phyloP scores from a whole-genome alignment of 2,888 invertebrate species.

The Eudasyphora cyanicolor region DNA sequence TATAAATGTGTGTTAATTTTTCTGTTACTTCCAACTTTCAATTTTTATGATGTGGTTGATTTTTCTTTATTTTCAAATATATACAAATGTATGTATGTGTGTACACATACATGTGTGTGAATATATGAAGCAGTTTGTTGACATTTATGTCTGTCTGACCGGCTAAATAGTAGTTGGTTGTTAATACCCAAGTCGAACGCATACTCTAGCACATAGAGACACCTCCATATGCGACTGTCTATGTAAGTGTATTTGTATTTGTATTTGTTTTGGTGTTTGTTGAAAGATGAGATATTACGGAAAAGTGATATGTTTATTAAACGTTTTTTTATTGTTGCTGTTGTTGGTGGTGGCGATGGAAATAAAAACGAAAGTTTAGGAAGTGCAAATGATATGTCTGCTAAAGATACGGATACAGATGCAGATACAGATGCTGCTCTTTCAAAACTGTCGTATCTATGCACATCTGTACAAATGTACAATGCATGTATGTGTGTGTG shows the following conservation, averaged over 20 bases:
- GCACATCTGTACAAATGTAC: not conserved
- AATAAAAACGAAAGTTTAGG: slow-evolving; percentile 59
- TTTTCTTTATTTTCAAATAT: too few relatives aligned
- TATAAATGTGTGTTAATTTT: not conserved
- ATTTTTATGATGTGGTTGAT: slow-evolving; percentile 1
- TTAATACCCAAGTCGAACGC: not conserved
- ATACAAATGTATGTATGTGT: too few relatives aligned
- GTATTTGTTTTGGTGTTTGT: not conserved
- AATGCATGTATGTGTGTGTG: not conserved
- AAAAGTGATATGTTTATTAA: slow-evolving; percentile 55
- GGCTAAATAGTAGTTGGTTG: not conserved
- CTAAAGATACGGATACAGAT: not conserved
- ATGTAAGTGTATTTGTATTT: not conserved
- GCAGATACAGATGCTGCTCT: not conserved
- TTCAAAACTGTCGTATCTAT: not conserved
- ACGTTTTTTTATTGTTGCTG: slow-evolving; percentile 38
- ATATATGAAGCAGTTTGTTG: slow-evolving; percentile 57
- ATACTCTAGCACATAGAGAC: not conserved
- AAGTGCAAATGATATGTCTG: slow-evolving; percentile 38
- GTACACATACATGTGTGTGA: slow-evolving; percentile 1
- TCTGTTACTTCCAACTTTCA: slow-evolving; percentile 24
- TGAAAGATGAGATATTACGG: slow-evolving; percentile 53
- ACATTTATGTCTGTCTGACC: slow-evolving; percentile 41
- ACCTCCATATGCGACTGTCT: slow-evolving; percentile 1
- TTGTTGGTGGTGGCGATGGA: too few relatives aligned